A percentile compares a stretch with the other conserved stretches of the same genome.
These are phyloP conservation scores for Clunio marinus DNA, from an alignment of 2,888 invertebrate species.

Conservation along the genomic window DNA sequence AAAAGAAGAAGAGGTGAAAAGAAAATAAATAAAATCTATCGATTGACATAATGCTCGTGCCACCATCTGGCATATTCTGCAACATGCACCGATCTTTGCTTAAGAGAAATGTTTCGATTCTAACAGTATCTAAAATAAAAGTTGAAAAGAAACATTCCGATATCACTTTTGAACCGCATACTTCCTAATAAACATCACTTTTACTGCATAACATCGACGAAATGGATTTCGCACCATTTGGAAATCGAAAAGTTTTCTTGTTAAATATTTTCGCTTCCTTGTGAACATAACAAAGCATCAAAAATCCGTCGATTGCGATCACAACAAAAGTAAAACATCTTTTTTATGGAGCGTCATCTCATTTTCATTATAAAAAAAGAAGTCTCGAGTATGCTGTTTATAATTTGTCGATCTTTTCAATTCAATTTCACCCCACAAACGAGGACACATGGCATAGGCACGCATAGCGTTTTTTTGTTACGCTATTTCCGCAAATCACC, in stretches of 20 bases:
- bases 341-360: conserved; percentile 32
- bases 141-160: no score
- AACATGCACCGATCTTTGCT: no score
- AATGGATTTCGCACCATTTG: conserved; percentile 35
- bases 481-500: conserved; percentile 40
- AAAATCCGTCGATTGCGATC: conserved; percentile 22
- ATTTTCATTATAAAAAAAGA: conserved; percentile 27
- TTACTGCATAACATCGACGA: conserved; percentile 13
- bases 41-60: no score
- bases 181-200: conserved; percentile 29
- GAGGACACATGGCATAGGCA: conserved; percentile 31
- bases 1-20: no score
- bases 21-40: no score
- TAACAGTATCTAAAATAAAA: no score
- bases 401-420: background rate
- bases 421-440: conserved; percentile 3
- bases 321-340: conserved; percentile 34
- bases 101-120: no score
- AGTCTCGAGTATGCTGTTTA: conserved; percentile 11
- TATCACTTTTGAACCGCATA: no score
- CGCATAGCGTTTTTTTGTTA: conserved; percentile 16
- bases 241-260: conserved; percentile 30
- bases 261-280: conserved; percentile 34
- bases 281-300: background rate
- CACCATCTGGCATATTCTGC: no score